Evolutionary conservation across 2,888 invertebrate genomes (phyloP).

Genomic region (Stenurella melanura): DNA sequence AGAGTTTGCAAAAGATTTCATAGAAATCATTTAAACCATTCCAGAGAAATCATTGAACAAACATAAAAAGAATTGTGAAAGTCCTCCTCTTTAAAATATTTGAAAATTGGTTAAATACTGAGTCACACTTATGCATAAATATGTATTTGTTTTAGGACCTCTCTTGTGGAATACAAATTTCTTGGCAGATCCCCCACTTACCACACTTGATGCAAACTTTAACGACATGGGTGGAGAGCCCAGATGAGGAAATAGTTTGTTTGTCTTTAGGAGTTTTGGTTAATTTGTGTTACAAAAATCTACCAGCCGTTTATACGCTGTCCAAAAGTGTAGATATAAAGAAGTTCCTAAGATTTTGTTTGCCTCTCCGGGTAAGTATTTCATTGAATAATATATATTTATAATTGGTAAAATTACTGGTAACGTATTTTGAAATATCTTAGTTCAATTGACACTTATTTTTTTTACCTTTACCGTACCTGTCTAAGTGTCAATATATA

Average conservation of each 20-base stretch:
- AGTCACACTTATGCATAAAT: too few relatives aligned
- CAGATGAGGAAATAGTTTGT: conserved; percentile 74
- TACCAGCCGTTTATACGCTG: conserved; percentile 83
- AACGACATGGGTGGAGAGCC: conserved; percentile 79
- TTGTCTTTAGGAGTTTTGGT: conserved; percentile 82
- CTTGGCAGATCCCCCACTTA: conserved; percentile 87
- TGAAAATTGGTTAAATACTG: too few relatives aligned
- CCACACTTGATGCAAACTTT: conserved; percentile 80
- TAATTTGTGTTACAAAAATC: conserved; percentile 87
- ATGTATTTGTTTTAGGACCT: conserved; percentile 77
- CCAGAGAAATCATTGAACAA: too few relatives aligned
- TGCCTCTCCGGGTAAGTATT: conserved; percentile 77
- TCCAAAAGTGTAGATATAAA: conserved; percentile 84
- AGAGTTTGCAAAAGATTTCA: too few relatives aligned
- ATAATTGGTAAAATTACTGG: too few relatives aligned
- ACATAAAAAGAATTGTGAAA: too few relatives aligned
- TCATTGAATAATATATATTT: background rate
- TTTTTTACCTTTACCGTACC: too few relatives aligned
- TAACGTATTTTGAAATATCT: too few relatives aligned
- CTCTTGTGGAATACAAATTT: conserved; percentile 86
- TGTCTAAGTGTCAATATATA: too few relatives aligned
- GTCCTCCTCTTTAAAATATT: too few relatives aligned
- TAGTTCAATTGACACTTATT: too few relatives aligned
- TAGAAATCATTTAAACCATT: too few relatives aligned
- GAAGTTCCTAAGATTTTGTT: conserved; percentile 78